Conservation (phyloP, 2,888 invertebrate species). For the Pseudococcus viburni region DNA sequence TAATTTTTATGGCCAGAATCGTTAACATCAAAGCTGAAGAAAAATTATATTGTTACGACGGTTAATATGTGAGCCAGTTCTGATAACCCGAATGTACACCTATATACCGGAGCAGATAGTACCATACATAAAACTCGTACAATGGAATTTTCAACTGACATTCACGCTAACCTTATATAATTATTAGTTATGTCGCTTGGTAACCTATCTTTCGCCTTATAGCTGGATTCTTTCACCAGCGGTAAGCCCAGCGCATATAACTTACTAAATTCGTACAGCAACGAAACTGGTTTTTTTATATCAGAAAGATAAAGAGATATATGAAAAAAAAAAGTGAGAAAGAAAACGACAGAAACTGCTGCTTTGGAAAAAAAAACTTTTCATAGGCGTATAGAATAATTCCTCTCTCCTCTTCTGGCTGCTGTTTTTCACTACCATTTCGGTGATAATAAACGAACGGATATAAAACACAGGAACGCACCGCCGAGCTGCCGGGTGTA, state of each 20-base stretch:
- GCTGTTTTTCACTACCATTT: not conserved
- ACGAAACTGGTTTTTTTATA: not conserved
- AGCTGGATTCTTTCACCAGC: not conserved
- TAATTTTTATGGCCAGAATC: not conserved
- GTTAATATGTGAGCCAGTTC: slow-evolving; percentile 27
- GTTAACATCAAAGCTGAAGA: not conserved
- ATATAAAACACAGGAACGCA: slow-evolving; percentile 32
- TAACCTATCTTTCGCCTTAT: slow-evolving; percentile 4
- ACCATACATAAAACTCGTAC: not conserved
- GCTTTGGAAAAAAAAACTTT: not conserved
- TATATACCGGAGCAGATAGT: not conserved
- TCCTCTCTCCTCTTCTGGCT: not conserved
- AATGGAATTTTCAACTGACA: slow-evolving; percentile 35
- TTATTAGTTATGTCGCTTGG: slow-evolving; percentile 22
- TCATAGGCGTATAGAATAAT: not conserved
- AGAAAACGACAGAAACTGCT: not conserved
- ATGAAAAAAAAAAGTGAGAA: not conserved
- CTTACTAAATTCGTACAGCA: not conserved
- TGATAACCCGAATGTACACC: slow-evolving; percentile 15
- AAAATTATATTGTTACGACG: slow-evolving; percentile 22
- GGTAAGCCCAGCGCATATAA: not conserved
- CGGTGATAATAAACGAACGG: slow-evolving; percentile 15
- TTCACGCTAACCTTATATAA: slow-evolving; percentile 13
- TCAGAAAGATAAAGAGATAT: not conserved
- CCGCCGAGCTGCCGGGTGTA: not conserved